Percentiles rank a stretch among this genome's conserved stretches.
Conservation (phyloP, 2,113 vertebrate genomes). For the Petromus typicus region DNA sequence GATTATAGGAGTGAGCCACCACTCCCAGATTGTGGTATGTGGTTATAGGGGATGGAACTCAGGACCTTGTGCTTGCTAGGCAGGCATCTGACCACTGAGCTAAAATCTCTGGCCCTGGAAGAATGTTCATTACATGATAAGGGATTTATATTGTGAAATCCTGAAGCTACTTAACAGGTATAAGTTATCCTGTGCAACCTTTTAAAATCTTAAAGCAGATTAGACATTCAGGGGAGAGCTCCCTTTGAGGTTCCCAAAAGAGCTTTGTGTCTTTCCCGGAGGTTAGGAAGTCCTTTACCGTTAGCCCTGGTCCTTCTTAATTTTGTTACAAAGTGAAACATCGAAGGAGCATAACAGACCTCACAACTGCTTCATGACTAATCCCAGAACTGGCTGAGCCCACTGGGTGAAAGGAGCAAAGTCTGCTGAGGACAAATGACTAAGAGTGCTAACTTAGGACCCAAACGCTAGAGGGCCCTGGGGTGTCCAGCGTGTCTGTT, state of each 20-base stretch:
- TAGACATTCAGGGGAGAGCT: slow-evolving; percentile 3
- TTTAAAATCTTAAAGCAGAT: slow-evolving; percentile 6
- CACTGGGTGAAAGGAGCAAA: slow-evolving; percentile 52
- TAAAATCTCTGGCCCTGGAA: too few species aligned
- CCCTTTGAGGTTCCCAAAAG: slow-evolving; percentile 34
- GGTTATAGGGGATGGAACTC: too few species aligned
- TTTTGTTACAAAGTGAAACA: slow-evolving; percentile 22
- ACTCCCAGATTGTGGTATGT: too few species aligned
- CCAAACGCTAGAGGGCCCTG: slow-evolving; percentile 33
- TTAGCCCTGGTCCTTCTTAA: slow-evolving; percentile 1
- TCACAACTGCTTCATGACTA: slow-evolving; percentile 34
- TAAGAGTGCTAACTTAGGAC: neutral
- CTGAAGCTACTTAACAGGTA: neutral
- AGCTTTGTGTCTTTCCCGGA: neutral
- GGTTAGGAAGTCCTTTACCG: slow-evolving; percentile 49
- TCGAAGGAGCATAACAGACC: neutral
- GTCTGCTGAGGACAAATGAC: neutral
- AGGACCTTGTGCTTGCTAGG: too few species aligned
- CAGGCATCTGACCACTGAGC: too few species aligned
- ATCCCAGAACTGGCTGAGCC: slow-evolving; percentile 26
- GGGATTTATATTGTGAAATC: neutral
- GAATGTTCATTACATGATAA: slow-evolving; percentile 39
- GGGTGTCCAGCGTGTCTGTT: neutral
- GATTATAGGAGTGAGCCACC: too few species aligned
- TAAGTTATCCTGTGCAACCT: neutral